These are phyloP conservation scores for Pygmarrhopalites habei DNA, from an alignment of 1,140 invertebrate genomes.

Conservation along the genomic window DNA sequence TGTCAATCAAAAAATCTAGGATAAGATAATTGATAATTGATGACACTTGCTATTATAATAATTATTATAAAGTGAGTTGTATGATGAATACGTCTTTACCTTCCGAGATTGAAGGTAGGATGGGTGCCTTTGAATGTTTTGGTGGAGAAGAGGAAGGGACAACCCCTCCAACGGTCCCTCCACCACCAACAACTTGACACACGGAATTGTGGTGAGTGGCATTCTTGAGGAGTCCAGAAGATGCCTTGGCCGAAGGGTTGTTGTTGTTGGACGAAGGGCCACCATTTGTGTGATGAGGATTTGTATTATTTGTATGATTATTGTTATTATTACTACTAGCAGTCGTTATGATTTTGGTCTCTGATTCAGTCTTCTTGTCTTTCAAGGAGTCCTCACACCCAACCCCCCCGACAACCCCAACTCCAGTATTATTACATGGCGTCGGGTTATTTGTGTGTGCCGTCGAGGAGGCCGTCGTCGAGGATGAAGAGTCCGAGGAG, in stretches of 20 bases:
- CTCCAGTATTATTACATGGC: no score
- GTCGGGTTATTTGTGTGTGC: no score
- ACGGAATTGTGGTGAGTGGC: slow-evolving; percentile 28
- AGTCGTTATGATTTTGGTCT: slow-evolving; percentile 4
- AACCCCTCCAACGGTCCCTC: background rate
- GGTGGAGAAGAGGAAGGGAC: slow-evolving; percentile 11
- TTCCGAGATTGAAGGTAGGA: slow-evolving; percentile 19
- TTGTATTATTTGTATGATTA: slow-evolving; percentile 7
- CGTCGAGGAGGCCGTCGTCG: slow-evolving; percentile 9
- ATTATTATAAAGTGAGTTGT: no score
- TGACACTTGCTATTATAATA: no score
- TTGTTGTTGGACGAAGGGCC: no score
- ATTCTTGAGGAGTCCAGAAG: slow-evolving; percentile 19
- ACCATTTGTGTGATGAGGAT: slow-evolving; percentile 8
- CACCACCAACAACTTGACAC: background rate
- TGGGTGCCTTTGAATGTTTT: slow-evolving; percentile 16
- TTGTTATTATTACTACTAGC: slow-evolving; percentile 12
- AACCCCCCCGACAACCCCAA: no score
- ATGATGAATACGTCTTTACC: no score
- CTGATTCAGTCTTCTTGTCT: slow-evolving; percentile 18
- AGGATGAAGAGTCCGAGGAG: slow-evolving; percentile 10
- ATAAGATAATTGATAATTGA: no score
- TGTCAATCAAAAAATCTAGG: no score
- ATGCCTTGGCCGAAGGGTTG: slow-evolving; percentile 5
- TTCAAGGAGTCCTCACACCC: background rate